These are phyloP conservation scores for Heteromormyrus szaboi DNA, from an alignment of 2,797 vertebrate species.

Conservation along the genomic window DNA sequence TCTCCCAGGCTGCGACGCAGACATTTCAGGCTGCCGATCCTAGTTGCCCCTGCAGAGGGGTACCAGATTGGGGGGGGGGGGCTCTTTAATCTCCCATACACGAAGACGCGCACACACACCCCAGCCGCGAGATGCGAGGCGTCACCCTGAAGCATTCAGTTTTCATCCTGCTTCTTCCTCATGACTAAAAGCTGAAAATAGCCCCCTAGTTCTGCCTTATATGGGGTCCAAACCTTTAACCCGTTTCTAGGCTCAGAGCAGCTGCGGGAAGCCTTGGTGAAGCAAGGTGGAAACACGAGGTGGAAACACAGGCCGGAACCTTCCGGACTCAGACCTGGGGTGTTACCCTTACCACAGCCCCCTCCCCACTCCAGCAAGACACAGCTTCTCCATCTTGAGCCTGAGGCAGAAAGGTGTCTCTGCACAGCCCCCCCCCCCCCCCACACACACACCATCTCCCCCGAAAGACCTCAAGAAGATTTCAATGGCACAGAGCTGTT, in stretches of 20 bases:
- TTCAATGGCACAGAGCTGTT: background rate
- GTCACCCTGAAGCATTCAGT: background rate
- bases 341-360: background rate
- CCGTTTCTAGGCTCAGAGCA: background rate
- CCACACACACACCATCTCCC: background rate
- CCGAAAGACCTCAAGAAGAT: background rate
- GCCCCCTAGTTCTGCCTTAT: background rate
- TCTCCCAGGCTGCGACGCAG: background rate
- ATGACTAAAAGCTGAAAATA: constrained; percentile 1
- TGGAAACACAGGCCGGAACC: background rate
- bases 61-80: background rate
- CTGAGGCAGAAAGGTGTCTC: background rate
- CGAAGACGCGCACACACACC: background rate
- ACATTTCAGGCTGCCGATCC: background rate
- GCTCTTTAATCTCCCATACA: background rate
- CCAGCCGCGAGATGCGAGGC: background rate
- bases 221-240: background rate
- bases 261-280: background rate
- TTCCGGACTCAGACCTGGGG: background rate
- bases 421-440: background rate
- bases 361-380: background rate
- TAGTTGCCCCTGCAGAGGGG: background rate
- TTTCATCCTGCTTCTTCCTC: background rate
- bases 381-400: background rate
- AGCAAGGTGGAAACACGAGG: background rate